Evolutionary conservation across 2,888 invertebrate genomes (phyloP).

Genomic region (Stenotaenia linearis): DNA sequence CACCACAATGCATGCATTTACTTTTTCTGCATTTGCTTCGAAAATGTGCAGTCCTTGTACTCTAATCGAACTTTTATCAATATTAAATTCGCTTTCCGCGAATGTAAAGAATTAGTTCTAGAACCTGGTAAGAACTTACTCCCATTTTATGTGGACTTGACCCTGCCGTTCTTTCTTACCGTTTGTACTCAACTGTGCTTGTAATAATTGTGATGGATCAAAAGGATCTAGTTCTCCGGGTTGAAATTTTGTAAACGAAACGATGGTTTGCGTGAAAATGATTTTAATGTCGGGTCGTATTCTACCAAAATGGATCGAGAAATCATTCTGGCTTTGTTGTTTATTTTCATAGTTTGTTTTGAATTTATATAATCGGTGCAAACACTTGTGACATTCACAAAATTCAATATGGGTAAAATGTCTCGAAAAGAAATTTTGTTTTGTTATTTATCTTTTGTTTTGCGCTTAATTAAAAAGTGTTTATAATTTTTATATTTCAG

Average conservation of each 20-base stretch:
- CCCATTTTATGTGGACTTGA: constrained; percentile 12
- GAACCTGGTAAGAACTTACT: neutral
- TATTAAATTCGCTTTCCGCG: neutral
- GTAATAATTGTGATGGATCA: constrained; percentile 19
- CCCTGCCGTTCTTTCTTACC: constrained; percentile 15
- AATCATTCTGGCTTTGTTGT: neutral
- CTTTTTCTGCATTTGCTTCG: neutral
- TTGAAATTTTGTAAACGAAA: neutral
- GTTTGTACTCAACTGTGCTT: neutral
- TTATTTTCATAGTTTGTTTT: neutral
- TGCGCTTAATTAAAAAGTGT: neutral
- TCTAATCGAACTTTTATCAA: neutral
- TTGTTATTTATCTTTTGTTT: neutral
- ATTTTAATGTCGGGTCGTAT: neutral
- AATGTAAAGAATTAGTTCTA: neutral
- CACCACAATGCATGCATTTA: neutral
- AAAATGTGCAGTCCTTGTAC: neutral
- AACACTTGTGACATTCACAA: no score
- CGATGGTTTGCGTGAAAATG: neutral
- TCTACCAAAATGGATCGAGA: neutral
- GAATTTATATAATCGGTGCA: no score
- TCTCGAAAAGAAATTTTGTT: neutral
- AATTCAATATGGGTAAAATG: no score
- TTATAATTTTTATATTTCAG: neutral
- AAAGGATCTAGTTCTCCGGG: neutral